Evolutionary conservation across 1,140 invertebrate species (phyloP).

Genomic region (Pinna nobilis): DNA sequence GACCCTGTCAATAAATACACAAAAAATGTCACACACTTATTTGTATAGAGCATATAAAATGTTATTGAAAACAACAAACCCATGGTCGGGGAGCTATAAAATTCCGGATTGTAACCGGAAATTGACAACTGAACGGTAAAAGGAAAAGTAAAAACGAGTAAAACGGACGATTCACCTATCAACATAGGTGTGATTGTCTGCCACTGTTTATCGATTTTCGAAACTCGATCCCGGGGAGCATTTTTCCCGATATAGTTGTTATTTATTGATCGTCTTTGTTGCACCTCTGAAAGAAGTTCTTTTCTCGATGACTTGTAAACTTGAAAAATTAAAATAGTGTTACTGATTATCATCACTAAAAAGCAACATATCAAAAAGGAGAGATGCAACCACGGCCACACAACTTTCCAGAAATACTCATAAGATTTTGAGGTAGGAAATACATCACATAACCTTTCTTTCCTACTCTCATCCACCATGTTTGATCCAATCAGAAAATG

Average conservation of each 20-base stretch:
- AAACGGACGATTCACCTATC: conserved; percentile 55
- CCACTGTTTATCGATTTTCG: neutral
- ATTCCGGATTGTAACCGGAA: conserved; percentile 36
- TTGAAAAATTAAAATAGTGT: conserved; percentile 50
- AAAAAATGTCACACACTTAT: conserved; percentile 63
- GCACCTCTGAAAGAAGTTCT: neutral
- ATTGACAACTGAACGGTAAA: conserved; percentile 54
- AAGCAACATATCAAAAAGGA: conserved; percentile 50
- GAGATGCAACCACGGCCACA: conserved; percentile 61
- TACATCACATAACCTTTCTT: conserved; percentile 59
- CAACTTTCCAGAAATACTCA: conserved; percentile 43
- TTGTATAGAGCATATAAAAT: conserved; percentile 62
- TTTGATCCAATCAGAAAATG: conserved; percentile 62
- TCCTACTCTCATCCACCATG: conserved; percentile 48
- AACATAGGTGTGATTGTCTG: conserved; percentile 54
- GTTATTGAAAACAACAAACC: conserved; percentile 55
- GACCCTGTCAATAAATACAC: conserved; percentile 56
- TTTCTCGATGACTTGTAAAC: conserved; percentile 45
- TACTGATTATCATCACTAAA: conserved; percentile 51
- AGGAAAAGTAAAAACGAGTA: conserved; percentile 59
- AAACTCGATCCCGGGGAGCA: no score
- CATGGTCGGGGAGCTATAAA: conserved; percentile 43
- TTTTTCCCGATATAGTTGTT: neutral
- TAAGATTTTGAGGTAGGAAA: conserved; percentile 41
- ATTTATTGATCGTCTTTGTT: neutral